Evolutionary conservation across 2,113 vertebrate species (phyloP).

Genomic region (Ranitomeya variabilis): DNA sequence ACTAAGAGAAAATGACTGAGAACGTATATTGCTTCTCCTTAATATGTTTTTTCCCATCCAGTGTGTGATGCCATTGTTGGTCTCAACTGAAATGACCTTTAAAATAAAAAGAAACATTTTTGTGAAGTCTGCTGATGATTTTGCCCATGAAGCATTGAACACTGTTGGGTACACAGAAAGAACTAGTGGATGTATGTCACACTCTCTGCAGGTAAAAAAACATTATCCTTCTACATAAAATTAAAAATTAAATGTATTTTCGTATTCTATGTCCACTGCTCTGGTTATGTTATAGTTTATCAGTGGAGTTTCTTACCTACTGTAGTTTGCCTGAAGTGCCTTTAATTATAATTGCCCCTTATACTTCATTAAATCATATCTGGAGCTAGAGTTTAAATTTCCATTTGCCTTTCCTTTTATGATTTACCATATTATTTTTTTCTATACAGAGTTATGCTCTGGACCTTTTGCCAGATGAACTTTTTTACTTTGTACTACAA

Average conservation of each 20-base stretch:
- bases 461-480: not conserved
- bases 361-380: not conserved
- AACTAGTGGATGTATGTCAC: conserved; percentile 53
- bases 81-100: conserved; percentile 46
- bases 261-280: not conserved
- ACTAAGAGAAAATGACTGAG: too few relatives aligned
- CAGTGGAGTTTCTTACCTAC: too few relatives aligned
- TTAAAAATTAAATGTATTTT: not conserved
- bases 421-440: not conserved
- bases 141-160: conserved; percentile 46
- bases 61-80: conserved; percentile 53
- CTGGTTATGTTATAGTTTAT: not conserved
- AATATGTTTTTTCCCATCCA: not conserved
- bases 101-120: conserved; percentile 32
- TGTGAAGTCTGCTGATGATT: conserved; percentile 43
- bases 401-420: not conserved
- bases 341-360: too few relatives aligned
- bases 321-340: too few relatives aligned
- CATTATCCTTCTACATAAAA: not conserved
- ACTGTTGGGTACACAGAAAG: conserved; percentile 44
- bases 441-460: conserved; percentile 24
- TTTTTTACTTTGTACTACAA: not conserved
- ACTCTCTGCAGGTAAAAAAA: conserved; percentile 45
- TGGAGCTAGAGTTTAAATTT: not conserved
- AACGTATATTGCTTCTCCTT: too few relatives aligned